Evolutionary conservation across 2,113 vertebrate species (phyloP).

Genomic region (Xenopus borealis): DNA sequence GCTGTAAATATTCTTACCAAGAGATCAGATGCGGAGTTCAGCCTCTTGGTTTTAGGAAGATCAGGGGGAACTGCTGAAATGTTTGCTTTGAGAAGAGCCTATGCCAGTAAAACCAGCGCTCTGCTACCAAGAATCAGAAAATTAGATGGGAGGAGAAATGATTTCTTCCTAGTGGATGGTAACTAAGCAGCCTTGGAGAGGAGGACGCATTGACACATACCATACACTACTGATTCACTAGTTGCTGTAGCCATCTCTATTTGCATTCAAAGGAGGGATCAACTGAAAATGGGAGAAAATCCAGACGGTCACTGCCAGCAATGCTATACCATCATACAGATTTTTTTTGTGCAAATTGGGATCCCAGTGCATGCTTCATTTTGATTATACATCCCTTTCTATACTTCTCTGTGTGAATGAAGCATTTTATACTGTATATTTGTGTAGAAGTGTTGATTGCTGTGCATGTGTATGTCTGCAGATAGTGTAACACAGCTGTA

Average conservation of each 20-base stretch:
- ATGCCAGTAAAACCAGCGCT: constrained; percentile 13
- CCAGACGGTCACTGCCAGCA: no score
- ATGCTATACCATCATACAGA: no score
- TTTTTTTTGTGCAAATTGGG: no score
- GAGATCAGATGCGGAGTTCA: not conserved
- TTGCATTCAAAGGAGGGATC: constrained; percentile 29
- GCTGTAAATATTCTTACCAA: constrained; percentile 18
- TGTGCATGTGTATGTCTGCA: no score
- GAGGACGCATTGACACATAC: constrained; percentile 32
- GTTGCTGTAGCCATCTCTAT: constrained; percentile 21
- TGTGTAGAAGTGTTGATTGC: no score
- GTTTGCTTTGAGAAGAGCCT: not conserved
- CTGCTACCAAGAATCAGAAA: constrained; percentile 19
- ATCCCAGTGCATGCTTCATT: no score
- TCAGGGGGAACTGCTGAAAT: constrained; percentile 1
- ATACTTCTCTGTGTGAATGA: no score
- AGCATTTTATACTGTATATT: no score
- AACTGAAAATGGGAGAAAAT: not conserved
- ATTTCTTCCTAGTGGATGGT: constrained; percentile 19
- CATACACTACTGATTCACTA: constrained; percentile 13
- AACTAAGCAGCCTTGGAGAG: constrained; percentile 36
- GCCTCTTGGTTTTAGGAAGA: not conserved
- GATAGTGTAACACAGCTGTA: no score
- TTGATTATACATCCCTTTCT: no score
- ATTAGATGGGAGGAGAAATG: constrained; percentile 29